Conservation (phyloP, 2,113 vertebrate species). For the Nipponia nippon region DNA sequence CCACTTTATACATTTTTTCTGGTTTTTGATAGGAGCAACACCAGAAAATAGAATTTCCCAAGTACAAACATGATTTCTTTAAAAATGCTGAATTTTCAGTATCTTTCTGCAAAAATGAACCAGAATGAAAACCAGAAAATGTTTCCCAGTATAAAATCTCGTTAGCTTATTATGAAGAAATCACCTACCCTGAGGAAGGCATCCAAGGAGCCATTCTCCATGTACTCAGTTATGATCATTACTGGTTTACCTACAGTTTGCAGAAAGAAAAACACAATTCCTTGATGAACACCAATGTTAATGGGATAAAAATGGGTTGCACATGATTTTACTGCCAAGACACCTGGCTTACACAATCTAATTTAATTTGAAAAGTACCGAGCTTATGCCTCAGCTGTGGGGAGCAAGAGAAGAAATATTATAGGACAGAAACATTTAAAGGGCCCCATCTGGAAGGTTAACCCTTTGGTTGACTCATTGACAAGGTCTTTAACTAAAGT, state of each 20-base stretch:
- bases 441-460: conserved; percentile 76
- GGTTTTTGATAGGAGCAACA: neutral
- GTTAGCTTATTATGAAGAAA: conserved; percentile 43
- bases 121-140: neutral
- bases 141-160: neutral
- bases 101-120: neutral
- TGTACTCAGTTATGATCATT: conserved; percentile 99
- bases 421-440: conserved; percentile 59
- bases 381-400: conserved; percentile 74
- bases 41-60: neutral
- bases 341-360: conserved; percentile 75
- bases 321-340: conserved; percentile 75
- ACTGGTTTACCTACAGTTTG: conserved; percentile 92
- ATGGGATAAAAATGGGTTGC: conserved; percentile 76
- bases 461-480: conserved; percentile 66
- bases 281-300: conserved; percentile 67
- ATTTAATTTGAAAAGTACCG: conserved; percentile 76
- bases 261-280: conserved; percentile 72
- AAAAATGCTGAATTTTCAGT: neutral
- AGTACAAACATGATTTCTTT: neutral
- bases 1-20: neutral
- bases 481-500: conserved; percentile 70
- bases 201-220: conserved; percentile 99
- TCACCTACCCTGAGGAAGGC: conserved; percentile 95
- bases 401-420: conserved; percentile 74